Evolutionary conservation across 1,140 invertebrate genomes (phyloP).

Genomic region (Drosophila teissieri): DNA sequence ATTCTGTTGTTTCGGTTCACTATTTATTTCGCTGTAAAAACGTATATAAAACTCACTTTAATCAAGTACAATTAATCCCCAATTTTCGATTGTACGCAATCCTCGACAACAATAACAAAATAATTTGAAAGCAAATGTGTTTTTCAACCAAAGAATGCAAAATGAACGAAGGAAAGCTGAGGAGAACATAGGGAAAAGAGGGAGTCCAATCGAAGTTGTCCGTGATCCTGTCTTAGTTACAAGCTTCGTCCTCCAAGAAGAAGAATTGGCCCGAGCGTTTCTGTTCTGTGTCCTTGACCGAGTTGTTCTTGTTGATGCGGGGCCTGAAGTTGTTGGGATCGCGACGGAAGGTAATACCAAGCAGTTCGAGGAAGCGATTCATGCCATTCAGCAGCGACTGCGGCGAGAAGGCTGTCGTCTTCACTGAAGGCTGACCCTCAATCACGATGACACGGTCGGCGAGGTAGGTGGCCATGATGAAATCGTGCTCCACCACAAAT

Average conservation of each 20-base stretch:
- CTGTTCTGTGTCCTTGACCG: conserved; percentile 99
- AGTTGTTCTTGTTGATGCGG: conserved; percentile 98
- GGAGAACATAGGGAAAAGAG: conserved; percentile 31
- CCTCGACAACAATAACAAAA: conserved; percentile 68
- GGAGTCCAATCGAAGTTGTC: conserved; percentile 31
- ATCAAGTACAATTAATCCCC: conserved; percentile 45
- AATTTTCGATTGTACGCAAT: conserved; percentile 48
- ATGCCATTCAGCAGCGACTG: conserved; percentile 98
- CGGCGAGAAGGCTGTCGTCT: conserved; percentile 95
- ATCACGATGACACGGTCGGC: conserved; percentile 99
- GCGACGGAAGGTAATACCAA: conserved; percentile 98
- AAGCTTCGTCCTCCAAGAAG: conserved; percentile 94
- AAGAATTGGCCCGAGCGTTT: conserved; percentile 99
- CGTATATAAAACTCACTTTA: conserved; percentile 69
- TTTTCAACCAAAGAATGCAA: conserved; percentile 48
- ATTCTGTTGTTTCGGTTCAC: conserved; percentile 53
- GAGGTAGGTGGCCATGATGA: conserved; percentile 99
- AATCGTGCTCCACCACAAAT: conserved; percentile 99
- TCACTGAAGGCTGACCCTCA: conserved; percentile 95
- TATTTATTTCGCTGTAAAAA: conserved; percentile 64
- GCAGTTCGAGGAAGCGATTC: conserved; percentile 98
- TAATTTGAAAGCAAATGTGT: conserved; percentile 45
- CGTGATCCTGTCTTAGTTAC: conserved; percentile 34
- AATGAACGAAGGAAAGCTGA: conserved; percentile 42
- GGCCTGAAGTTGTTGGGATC: conserved; percentile 99